A percentile compares a stretch with the other conserved stretches of the same genome.
phyloP scores from a whole-genome alignment of 2,888 invertebrate genomes.

The Chaetoderma sp. region DNA sequence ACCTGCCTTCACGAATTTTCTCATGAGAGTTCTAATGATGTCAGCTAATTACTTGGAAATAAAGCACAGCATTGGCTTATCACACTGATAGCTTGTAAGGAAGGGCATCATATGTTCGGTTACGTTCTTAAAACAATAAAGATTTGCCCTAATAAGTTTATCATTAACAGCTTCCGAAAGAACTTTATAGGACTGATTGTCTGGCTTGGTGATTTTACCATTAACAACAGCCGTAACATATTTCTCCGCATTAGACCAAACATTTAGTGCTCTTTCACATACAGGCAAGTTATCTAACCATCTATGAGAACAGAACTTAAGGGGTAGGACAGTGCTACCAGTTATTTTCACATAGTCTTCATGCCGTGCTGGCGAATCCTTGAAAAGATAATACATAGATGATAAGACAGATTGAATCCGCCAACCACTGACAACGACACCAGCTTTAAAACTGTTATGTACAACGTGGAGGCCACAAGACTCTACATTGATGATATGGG shows the following conservation, averaged over 20 bases:
- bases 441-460: background rate
- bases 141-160: background rate
- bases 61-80: conserved; percentile 11
- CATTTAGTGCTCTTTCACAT: background rate
- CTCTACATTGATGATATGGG: background rate
- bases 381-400: background rate
- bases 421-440: background rate
- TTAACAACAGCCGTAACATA: background rate
- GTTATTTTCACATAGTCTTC: background rate
- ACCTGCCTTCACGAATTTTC: background rate
- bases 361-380: background rate
- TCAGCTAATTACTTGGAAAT: background rate
- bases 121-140: background rate
- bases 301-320: background rate
- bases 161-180: background rate
- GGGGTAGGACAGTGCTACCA: background rate
- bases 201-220: background rate
- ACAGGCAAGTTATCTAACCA: conserved; percentile 7
- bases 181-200: background rate
- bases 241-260: background rate
- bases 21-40: background rate
- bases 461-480: background rate
- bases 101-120: background rate
- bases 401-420: background rate
- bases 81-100: conserved; percentile 3